Conservation (phyloP, 2,888 invertebrate genomes). For the Ethmia dodecea region DNA sequence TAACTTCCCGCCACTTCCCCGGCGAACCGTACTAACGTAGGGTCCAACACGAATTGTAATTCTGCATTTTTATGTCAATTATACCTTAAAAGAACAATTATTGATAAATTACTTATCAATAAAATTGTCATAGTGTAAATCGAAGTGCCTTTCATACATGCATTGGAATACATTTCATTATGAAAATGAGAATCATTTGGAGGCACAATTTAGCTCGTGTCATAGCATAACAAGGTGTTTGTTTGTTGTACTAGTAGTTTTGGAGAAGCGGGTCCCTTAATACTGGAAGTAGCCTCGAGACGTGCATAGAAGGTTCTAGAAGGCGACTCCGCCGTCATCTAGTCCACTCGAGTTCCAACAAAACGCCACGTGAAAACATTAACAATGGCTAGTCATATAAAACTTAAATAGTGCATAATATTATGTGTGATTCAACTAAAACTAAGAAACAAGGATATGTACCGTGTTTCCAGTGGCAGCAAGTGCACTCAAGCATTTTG, state of each 20-base stretch:
- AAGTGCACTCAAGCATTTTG: no score
- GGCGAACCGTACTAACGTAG: not conserved
- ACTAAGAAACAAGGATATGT: slow-evolving; percentile 38
- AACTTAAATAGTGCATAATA: slow-evolving; percentile 53
- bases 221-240: slow-evolving; percentile 3
- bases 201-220: slow-evolving; percentile 16
- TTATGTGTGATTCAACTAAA: slow-evolving; percentile 50
- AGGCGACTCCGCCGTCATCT: not conserved
- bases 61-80: slow-evolving; percentile 63
- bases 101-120: slow-evolving; percentile 43
- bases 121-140: slow-evolving; percentile 40
- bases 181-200: slow-evolving; percentile 16
- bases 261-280: slow-evolving; percentile 29
- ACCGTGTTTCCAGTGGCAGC: slow-evolving; percentile 33
- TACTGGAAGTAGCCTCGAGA: slow-evolving; percentile 43
- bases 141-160: slow-evolving; percentile 25
- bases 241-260: not conserved
- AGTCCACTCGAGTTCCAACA: slow-evolving; percentile 2
- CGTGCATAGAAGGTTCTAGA: not conserved
- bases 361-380: slow-evolving; percentile 23
- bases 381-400: slow-evolving; percentile 48
- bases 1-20: slow-evolving; percentile 16
- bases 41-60: no score
- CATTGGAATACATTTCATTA: slow-evolving; percentile 11
- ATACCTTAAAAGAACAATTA: slow-evolving; percentile 48